Evolutionary conservation across 2,888 invertebrate genomes (phyloP).

Genomic region (Patella caerulea): DNA sequence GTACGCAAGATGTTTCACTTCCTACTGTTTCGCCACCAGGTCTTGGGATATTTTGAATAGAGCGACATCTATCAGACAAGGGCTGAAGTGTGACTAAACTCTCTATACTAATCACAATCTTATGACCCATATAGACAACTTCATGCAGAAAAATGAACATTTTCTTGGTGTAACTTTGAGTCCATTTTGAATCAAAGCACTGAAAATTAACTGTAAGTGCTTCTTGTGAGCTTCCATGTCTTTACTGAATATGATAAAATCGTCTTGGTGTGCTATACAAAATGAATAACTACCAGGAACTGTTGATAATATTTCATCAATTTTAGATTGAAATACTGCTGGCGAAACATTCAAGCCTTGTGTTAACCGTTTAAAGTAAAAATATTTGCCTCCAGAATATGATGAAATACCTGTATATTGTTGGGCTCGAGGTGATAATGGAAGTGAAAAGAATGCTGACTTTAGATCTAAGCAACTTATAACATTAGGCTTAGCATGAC

Average conservation of each 20-base stretch:
- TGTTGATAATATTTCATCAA: neutral
- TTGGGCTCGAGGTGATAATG: neutral
- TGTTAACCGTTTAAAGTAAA: neutral
- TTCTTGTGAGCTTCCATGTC: neutral
- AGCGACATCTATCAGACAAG: too few species aligned
- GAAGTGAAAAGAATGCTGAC: neutral
- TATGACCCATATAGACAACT: neutral
- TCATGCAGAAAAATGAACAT: neutral
- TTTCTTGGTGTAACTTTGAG: neutral
- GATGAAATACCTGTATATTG: constrained; percentile 10
- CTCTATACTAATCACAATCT: too few species aligned
- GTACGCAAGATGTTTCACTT: too few species aligned
- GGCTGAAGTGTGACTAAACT: too few species aligned
- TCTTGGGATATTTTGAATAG: too few species aligned
- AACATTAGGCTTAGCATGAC: neutral
- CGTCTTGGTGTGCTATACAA: constrained; percentile 6
- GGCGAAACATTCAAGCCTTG: neutral
- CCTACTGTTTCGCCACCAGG: neutral
- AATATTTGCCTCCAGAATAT: neutral
- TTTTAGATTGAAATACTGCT: neutral
- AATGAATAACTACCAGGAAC: neutral
- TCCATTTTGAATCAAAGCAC: neutral
- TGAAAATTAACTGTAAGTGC: neutral
- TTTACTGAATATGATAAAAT: neutral
- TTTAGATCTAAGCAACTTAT: constrained; percentile 1